phyloP scores from a whole-genome alignment of 1,140 invertebrate species.

The Argopecten irradians region DNA sequence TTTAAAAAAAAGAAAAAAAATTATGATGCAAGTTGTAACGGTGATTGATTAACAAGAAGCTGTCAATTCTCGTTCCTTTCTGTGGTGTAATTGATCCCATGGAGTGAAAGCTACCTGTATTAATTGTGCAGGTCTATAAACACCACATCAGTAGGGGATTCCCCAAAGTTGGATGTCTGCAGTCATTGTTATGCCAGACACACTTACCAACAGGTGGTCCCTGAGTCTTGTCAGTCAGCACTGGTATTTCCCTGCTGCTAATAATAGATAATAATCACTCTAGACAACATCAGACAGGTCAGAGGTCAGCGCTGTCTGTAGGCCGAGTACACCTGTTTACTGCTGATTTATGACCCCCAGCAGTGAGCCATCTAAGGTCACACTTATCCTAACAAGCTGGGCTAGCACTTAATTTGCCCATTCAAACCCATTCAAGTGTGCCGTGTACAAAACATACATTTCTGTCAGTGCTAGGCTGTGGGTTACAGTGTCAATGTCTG shows the following conservation, averaged over 20 bases:
- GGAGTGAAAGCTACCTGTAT: constrained; percentile 15
- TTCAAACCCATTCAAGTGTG: constrained; percentile 15
- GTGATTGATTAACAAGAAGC: neutral
- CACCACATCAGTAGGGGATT: constrained; percentile 20
- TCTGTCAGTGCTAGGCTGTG: neutral
- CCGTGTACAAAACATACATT: constrained; percentile 17
- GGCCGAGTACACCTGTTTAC: constrained; percentile 6
- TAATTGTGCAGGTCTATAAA: constrained; percentile 22
- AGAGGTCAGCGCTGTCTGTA: neutral
- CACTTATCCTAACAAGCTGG: constrained; percentile 21
- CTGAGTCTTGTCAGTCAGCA: constrained; percentile 6
- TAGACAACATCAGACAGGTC: constrained; percentile 20
- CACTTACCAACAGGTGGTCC: constrained; percentile 20
- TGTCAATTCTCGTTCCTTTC: neutral
- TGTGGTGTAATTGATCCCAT: neutral
- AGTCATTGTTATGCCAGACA: constrained; percentile 16
- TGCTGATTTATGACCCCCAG: constrained; percentile 7
- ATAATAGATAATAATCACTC: constrained; percentile 23
- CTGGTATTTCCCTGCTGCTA: constrained; percentile 7
- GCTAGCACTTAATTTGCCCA: constrained; percentile 21
- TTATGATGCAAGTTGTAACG: too few relatives aligned
- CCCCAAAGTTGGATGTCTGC: constrained; percentile 20
- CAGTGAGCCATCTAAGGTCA: constrained; percentile 14
- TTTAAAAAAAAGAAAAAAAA: too few relatives aligned
- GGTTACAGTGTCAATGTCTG: neutral